Percentiles rank a stretch among this genome's conserved stretches.
These are phyloP conservation scores for Pollenia labialis DNA, from an alignment of 2,888 invertebrate species.

Conservation along the genomic window DNA sequence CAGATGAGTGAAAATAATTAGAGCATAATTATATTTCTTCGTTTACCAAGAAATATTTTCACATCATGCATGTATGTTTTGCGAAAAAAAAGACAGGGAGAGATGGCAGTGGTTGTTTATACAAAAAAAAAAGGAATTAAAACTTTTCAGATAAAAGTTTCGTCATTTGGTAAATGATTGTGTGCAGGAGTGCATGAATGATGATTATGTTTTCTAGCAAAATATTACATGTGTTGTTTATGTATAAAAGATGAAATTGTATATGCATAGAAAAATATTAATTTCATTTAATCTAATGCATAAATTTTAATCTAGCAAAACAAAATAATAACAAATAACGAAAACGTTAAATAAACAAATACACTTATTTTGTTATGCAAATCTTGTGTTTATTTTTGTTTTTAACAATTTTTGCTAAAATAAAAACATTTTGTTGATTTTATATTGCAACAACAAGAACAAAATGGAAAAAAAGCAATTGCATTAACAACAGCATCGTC, in stretches of 20 bases:
- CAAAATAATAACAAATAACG: constrained; percentile 34
- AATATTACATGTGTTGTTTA: background rate
- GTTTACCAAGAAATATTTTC: constrained; percentile 43
- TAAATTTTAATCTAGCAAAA: constrained; percentile 57
- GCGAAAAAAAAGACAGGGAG: background rate
- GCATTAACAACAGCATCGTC: constrained; percentile 45
- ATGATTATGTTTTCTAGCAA: constrained; percentile 10
- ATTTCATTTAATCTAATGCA: constrained; percentile 66
- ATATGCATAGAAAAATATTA: constrained; percentile 29
- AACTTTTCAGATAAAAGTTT: constrained; percentile 29
- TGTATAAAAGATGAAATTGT: background rate
- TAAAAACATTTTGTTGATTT: constrained; percentile 33
- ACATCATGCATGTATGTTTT: background rate
- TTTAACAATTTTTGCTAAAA: constrained; percentile 11
- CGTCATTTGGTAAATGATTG: constrained; percentile 12
- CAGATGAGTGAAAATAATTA: constrained; percentile 74
- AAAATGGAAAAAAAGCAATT: background rate
- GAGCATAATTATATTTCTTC: constrained; percentile 56
- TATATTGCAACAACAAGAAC: background rate
- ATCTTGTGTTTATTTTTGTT: constrained; percentile 45
- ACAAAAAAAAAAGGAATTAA: constrained; percentile 4
- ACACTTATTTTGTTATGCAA: constrained; percentile 63
- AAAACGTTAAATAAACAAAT: constrained; percentile 59
- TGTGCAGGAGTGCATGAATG: background rate
- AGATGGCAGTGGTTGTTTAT: background rate